Base-by-base conservation (phyloP, 1,140 invertebrate species). In the Popillia japonica region DNA sequence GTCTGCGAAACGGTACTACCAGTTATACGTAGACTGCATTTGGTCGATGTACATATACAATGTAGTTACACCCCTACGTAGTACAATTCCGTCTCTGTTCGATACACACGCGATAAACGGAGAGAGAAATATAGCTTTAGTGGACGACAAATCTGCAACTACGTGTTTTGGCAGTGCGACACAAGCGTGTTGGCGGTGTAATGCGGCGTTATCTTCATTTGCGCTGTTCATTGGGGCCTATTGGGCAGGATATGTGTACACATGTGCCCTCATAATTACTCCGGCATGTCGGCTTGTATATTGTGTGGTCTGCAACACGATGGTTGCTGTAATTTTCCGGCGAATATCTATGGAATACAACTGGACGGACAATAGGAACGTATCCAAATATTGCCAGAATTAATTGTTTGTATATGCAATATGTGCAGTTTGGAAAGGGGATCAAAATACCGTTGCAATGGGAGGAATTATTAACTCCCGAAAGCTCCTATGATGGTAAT, bases 121-220 rank as follows among this genome's bases (percentile, higher is more conserved):
- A 11, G 72, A 74, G n/a, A 22, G 41, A 3, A 34, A 1, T 34
- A 34, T 10, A 40, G 23, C 11, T 7, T 48, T 76, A 6, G 48
- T 20, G 61, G 76, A 17, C 64, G 40, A 34, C n/a, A 27, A 20
- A 41, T 40, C 59, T 11, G 44, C 22, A 9, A 10, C 22, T 17
- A 20, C 59, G 72, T 68, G 27, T 34, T 34, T 34, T 76, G 41
- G 78, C 27, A 78, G 40, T 80, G 73, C 76, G 82, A 80, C 78
- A 79, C 76, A 77, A 78, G 78, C 82, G 77, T 78, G 80, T 83
- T 82, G 72, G 61, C 79, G 79, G 82, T 73, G 80, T 81, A 83
- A 82, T 81, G 81, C 77, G 72, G 79, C 80, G 79, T 84, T 84
- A 84, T 84, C 83, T 84, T 83, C 82, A 84, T 84, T 83, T 84